A percentile compares a stretch with the other conserved stretches of the same genome.
These are phyloP conservation scores for Steatocranus sp. DNA, from an alignment of 2,797 vertebrate species.

Conservation along the genomic window DNA sequence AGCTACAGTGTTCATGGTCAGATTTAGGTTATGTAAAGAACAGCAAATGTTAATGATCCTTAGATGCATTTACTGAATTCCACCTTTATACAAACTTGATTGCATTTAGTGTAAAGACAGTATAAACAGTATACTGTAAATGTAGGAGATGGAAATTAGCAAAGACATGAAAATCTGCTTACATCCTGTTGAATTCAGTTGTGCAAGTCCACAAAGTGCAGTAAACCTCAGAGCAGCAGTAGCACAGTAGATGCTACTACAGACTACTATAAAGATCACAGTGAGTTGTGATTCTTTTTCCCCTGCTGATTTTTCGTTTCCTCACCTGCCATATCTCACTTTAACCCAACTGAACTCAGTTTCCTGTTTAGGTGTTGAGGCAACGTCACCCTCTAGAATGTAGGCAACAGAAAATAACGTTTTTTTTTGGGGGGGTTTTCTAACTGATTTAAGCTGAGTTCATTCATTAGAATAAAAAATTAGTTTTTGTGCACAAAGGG, in stretches of 20 bases:
- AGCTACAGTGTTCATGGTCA: background rate
- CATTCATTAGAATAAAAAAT: background rate
- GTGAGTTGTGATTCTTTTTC: background rate
- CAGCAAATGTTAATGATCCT: accelerated
- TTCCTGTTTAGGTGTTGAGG: background rate
- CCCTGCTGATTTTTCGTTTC: background rate
- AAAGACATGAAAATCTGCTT: background rate
- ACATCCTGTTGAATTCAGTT: background rate
- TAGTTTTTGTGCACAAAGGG: accelerated
- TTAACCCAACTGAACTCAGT: background rate
- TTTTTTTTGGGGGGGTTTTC: background rate
- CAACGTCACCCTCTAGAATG: background rate
- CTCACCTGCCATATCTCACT: accelerated
- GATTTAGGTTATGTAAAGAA: background rate
- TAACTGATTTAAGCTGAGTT: accelerated
- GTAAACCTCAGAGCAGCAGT: background rate
- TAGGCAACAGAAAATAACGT: background rate
- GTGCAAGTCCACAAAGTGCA: accelerated
- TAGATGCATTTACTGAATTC: background rate
- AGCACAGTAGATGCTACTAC: accelerated
- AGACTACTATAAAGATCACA: background rate
- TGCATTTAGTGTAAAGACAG: background rate
- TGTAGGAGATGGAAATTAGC: background rate
- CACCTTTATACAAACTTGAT: background rate
- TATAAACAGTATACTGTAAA: background rate